These are phyloP conservation scores for Petrocephalus microphthalmus DNA, from an alignment of 2,113 vertebrate genomes.

Conservation along the genomic window DNA sequence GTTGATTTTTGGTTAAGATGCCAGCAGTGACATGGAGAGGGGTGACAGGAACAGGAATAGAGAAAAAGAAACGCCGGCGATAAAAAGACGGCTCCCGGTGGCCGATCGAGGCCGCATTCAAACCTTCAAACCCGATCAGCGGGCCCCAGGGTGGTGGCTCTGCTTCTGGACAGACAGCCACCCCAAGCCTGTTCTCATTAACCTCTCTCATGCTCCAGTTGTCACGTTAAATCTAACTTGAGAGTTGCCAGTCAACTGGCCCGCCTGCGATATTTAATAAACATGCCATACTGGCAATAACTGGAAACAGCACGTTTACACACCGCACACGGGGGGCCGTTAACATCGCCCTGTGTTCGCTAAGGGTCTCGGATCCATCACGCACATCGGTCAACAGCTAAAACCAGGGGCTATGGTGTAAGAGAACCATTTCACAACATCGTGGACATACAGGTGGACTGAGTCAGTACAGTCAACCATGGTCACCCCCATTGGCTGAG, in stretches of 20 bases:
- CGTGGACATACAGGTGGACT: neutral
- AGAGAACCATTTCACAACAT: neutral
- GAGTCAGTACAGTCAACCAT: neutral
- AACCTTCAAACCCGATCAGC: neutral
- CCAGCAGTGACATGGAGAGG: neutral
- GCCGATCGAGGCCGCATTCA: neutral
- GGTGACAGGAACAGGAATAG: neutral
- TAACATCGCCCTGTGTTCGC: neutral
- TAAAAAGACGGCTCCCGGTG: neutral
- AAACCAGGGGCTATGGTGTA: neutral
- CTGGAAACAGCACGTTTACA: neutral
- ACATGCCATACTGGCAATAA: neutral
- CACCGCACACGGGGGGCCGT: neutral
- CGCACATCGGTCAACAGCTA: too few species aligned
- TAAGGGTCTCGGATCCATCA: neutral
- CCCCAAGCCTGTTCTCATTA: neutral
- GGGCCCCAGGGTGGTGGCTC: neutral
- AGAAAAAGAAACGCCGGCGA: neutral
- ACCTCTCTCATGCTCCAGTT: neutral
- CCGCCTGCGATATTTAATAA: neutral
- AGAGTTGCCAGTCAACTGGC: neutral
- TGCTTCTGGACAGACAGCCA: neutral
- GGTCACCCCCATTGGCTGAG: neutral
- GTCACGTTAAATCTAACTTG: neutral
- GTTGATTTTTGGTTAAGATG: conserved; percentile 11